A percentile compares a stretch with the other conserved stretches of the same genome.
These are phyloP conservation scores for Hippopotamus amphibius DNA, from an alignment of 2,113 vertebrate species.

Conservation along the genomic window DNA sequence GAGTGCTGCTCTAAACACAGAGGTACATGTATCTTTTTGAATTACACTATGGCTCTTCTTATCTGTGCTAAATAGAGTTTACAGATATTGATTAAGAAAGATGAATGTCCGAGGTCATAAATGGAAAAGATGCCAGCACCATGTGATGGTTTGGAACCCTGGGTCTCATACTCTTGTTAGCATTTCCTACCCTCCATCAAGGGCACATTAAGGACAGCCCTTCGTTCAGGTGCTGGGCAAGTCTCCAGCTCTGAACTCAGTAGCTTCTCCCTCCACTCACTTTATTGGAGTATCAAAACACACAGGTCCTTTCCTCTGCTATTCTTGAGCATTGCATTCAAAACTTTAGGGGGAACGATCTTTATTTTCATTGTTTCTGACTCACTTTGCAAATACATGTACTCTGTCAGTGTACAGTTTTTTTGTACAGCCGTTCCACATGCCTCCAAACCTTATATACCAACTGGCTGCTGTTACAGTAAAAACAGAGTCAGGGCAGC, in stretches of 20 bases:
- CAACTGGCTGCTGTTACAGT: neutral
- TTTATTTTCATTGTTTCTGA: neutral
- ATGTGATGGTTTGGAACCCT: neutral
- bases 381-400: neutral
- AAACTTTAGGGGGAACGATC: neutral
- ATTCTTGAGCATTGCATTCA: neutral
- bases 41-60: neutral
- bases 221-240: neutral
- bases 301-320: neutral
- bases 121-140: neutral
- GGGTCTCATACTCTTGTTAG: constrained; percentile 21
- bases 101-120: constrained; percentile 32
- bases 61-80: neutral
- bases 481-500: neutral
- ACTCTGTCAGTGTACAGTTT: neutral
- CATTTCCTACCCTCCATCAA: neutral
- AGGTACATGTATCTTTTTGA: neutral
- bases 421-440: neutral
- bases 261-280: neutral
- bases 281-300: neutral
- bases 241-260: neutral
- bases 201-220: neutral
- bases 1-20: neutral
- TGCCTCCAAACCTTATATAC: neutral
- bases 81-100: constrained; percentile 1